A percentile compares a stretch with the other conserved stretches of the same genome.
Conservation (phyloP, 2,888 invertebrate genomes). For the Clitarchus hookeri region DNA sequence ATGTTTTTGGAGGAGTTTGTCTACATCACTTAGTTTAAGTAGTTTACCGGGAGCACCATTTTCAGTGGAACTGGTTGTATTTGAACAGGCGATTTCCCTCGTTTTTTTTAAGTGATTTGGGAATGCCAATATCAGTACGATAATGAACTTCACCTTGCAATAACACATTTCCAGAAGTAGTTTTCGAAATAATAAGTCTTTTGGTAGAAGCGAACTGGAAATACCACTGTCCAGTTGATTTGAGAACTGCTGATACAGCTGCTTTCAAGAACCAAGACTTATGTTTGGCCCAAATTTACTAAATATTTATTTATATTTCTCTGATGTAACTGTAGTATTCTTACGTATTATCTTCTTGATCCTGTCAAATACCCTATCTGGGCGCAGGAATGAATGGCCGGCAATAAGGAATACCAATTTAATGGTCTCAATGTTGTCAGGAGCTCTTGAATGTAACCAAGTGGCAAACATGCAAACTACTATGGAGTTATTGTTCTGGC, state of each 20-base stretch:
- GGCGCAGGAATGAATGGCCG: not conserved
- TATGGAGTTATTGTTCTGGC: not conserved
- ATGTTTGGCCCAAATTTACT: not conserved
- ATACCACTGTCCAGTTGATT: not conserved
- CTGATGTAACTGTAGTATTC: not conserved
- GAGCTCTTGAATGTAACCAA: not conserved
- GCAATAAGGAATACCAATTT: not conserved
- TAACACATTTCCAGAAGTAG: too few relatives aligned
- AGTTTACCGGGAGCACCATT: too few relatives aligned
- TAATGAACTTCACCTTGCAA: too few relatives aligned
- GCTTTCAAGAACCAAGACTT: not conserved
- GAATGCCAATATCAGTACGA: too few relatives aligned
- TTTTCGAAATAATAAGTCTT: not conserved
- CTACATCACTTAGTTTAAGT: too few relatives aligned
- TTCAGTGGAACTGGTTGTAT: too few relatives aligned
- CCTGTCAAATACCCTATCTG: not conserved
- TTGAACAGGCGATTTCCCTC: too few relatives aligned
- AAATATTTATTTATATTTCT: not conserved
- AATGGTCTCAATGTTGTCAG: not conserved
- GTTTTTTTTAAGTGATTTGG: too few relatives aligned
- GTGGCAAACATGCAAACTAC: not conserved
- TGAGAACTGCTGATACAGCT: not conserved
- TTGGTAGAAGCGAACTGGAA: conserved; percentile 17
- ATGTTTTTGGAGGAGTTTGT: too few relatives aligned
- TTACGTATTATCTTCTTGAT: not conserved